These are phyloP conservation scores for Xenopus petersii DNA, from an alignment of 2,797 vertebrate genomes.

Conservation along the genomic window DNA sequence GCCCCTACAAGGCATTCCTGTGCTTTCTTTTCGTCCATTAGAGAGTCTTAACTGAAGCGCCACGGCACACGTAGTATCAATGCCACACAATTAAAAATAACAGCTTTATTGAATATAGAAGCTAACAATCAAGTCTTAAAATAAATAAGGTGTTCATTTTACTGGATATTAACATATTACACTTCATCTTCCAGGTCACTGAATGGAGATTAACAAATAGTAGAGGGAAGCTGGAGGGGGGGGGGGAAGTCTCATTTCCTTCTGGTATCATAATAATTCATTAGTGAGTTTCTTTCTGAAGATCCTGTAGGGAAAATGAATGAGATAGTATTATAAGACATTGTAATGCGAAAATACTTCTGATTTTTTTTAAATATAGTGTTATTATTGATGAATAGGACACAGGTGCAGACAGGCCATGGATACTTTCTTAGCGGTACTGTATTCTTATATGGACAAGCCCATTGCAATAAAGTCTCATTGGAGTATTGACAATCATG, in stretches of 20 bases:
- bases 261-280: constrained; percentile 67
- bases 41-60: constrained; percentile 50
- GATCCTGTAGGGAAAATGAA: constrained; percentile 56
- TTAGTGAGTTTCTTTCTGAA: constrained; percentile 66
- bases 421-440: too few relatives aligned
- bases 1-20: constrained; percentile 49
- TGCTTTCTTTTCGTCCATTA: constrained; percentile 55
- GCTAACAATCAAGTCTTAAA: constrained; percentile 59
- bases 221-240: background rate
- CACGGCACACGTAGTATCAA: constrained; percentile 53
- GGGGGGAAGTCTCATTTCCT: constrained; percentile 63
- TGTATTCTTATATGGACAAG: too few relatives aligned
- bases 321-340: too few relatives aligned
- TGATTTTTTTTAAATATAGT: too few relatives aligned
- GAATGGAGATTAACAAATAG: constrained; percentile 58
- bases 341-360: too few relatives aligned
- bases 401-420: too few relatives aligned
- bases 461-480: too few relatives aligned
- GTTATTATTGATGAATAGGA: too few relatives aligned
- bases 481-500: too few relatives aligned
- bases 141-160: constrained; percentile 67
- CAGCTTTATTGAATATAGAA: constrained; percentile 63
- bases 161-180: constrained; percentile 60
- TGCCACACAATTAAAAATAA: constrained; percentile 73
- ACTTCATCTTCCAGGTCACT: constrained; percentile 59